Evolutionary conservation across 2,113 vertebrate genomes (phyloP), one percentile per base, ranked within the genome.

Genomic region (Kryptolebias marmoratus): DNA sequence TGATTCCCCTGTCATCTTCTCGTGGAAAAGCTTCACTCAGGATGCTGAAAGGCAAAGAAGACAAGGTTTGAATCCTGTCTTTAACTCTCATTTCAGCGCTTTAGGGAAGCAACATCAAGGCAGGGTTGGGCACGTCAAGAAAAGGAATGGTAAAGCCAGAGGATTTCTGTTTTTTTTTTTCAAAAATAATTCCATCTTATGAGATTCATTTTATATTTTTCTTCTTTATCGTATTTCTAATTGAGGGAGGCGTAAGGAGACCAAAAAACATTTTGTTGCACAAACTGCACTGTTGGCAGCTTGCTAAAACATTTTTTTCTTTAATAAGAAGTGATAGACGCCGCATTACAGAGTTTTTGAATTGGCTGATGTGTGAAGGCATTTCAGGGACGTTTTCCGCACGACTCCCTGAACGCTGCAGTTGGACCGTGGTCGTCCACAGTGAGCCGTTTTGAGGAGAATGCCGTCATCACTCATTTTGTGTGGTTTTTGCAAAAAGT

Each of bases 201-300:
- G 70, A 77, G 50, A 73, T 69, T 75, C 45, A 69, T 71, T 16
- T 56, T 60, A 48, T 47, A 56, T 63, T 71, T 68, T 84, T 73
- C 28, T 45, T 54, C 54, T 53, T 64, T 61, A 39, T 89, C 81
- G 83, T 68, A 71, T 73, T 75, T 79, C 82, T 81, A 78, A 87
- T 87, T 88, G 74, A 18, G 14, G 28, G 72, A 71, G 69, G 81
- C 48, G 71, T 71, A 8, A 66, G 63, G 45, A 42, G 62, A 79
- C 74, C 85, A 88, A 77, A 49, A 87, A 71, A 72, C 77, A 18
- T 68, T 78, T 64, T 47, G 84, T 84, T 81, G 58, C 72, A 22
- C 71, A 71, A 55, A 80, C 49, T 73, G 70, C 27, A 32, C 71
- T 64, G 70, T 77, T 11, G 5, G 9, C 22, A 36, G 32, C 32